A percentile compares a stretch with the other conserved stretches of the same genome.
Conservation (phyloP, 2,888 invertebrate species). For the Drosophila multiciliata region DNA sequence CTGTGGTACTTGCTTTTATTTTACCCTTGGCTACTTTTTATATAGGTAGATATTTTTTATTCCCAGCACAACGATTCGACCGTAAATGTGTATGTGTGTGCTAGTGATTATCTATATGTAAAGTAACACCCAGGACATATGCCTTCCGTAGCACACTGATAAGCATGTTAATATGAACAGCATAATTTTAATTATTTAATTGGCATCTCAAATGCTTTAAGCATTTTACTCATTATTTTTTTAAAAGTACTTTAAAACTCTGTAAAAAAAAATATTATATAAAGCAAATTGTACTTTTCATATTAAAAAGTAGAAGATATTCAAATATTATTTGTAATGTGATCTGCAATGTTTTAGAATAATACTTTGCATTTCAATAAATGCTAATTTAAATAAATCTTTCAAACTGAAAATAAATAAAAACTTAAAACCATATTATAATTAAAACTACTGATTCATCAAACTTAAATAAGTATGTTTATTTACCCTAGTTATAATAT, state of each 20-base stretch:
- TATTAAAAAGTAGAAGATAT: not conserved
- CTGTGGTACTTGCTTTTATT: conserved; percentile 69
- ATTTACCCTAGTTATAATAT: not conserved
- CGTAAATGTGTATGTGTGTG: conserved; percentile 1
- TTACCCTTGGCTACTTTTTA: conserved; percentile 73
- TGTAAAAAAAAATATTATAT: not conserved
- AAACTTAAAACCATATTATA: not conserved
- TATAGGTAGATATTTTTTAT: conserved; percentile 60
- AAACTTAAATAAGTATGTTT: not conserved
- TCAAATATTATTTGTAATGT: not conserved
- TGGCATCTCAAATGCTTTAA: not conserved
- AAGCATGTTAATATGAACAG: conserved; percentile 4
- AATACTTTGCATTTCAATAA: not conserved
- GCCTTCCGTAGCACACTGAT: conserved; percentile 14
- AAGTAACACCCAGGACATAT: conserved; percentile 25
- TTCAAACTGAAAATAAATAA: not conserved
- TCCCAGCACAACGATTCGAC: conserved; percentile 57
- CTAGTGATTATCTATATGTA: conserved; percentile 65
- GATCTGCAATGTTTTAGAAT: not conserved
- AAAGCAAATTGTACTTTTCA: not conserved
- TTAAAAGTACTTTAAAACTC: not conserved
- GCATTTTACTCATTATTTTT: no score
- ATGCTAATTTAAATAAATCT: not conserved
- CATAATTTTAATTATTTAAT: not conserved
- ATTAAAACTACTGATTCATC: not conserved